Conservation (phyloP, 92 coral and sea anemone genomes). For the Diadumene lineata region DNA sequence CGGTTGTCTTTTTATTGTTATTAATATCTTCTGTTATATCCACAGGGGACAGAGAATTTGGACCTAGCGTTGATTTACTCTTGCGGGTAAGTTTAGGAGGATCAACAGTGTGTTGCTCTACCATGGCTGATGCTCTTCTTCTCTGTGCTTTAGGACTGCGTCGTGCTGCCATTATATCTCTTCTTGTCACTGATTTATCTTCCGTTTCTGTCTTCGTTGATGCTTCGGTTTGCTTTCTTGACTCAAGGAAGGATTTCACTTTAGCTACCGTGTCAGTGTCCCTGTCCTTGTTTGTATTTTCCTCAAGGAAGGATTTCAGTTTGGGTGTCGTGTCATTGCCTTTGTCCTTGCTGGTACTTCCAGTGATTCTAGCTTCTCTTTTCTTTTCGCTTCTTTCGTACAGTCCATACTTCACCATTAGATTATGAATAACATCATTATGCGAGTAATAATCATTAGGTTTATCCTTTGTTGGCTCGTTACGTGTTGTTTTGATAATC, state of each 20-base stretch:
- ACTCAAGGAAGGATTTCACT: background rate
- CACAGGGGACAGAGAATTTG: background rate
- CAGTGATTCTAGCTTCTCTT: slow-evolving; percentile 1
- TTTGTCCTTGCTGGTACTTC: background rate
- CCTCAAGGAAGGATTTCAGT: background rate
- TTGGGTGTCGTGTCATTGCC: background rate
- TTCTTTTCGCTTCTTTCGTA: slow-evolving; percentile 44
- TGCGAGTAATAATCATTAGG: slow-evolving; percentile 45
- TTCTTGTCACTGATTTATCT: background rate
- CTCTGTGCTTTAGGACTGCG: slow-evolving; percentile 8
- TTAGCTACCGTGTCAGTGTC: background rate
- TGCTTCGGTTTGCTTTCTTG: slow-evolving; percentile 6
- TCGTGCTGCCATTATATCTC: background rate
- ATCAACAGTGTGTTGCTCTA: slow-evolving; percentile 4
- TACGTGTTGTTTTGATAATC: too few relatives aligned
- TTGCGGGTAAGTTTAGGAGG: slow-evolving; percentile 28
- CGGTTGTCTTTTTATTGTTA: background rate
- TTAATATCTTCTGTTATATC: background rate
- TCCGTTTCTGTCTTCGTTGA: background rate
- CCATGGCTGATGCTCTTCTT: slow-evolving; percentile 25
- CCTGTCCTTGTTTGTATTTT: background rate
- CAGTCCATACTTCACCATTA: slow-evolving; percentile 91
- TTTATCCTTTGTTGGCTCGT: slow-evolving; percentile 12
- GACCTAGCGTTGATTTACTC: slow-evolving; percentile 21
- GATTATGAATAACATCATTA: slow-evolving; percentile 85